These are phyloP conservation scores for Cladopsammia gracilis DNA, from an alignment of 64 coral and sea anemone genomes.

Conservation along the genomic window DNA sequence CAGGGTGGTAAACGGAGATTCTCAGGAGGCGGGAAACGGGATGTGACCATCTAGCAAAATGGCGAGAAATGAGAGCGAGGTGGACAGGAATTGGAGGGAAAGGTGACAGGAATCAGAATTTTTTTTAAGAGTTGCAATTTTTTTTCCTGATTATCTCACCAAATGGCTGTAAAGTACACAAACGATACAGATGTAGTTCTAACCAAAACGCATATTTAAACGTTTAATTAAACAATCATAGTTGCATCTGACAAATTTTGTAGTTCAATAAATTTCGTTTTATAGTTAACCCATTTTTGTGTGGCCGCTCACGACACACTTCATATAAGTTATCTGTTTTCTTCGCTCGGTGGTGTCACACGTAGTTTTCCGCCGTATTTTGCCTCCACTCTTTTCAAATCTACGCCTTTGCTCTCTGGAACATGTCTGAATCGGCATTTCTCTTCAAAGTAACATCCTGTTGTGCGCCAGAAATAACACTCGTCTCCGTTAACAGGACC, in stretches of 20 bases:
- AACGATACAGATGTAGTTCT: background rate
- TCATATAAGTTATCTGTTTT: background rate
- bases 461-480: conserved; percentile 99
- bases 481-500: conserved; percentile 98
- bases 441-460: conserved; percentile 91
- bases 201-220: conserved; percentile 19
- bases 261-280: background rate
- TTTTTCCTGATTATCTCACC: too few relatives aligned
- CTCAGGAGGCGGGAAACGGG: too few relatives aligned
- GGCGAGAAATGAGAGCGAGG: too few relatives aligned
- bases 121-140: too few relatives aligned
- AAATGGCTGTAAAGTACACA: background rate
- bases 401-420: conserved; percentile 80
- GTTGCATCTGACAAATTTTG: conserved; percentile 1
- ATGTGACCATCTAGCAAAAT: too few relatives aligned
- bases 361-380: conserved; percentile 91
- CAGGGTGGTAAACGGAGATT: too few relatives aligned
- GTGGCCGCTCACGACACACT: background rate
- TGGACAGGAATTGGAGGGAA: too few relatives aligned
- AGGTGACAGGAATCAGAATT: too few relatives aligned
- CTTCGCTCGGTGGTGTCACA: background rate
- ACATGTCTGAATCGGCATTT: conserved; percentile 87
- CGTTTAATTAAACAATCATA: conserved; percentile 48
- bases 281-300: background rate
- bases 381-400: conserved; percentile 92